Conservation (phyloP, 2,113 vertebrate species). For the Rhagologus leucostigma region DNA sequence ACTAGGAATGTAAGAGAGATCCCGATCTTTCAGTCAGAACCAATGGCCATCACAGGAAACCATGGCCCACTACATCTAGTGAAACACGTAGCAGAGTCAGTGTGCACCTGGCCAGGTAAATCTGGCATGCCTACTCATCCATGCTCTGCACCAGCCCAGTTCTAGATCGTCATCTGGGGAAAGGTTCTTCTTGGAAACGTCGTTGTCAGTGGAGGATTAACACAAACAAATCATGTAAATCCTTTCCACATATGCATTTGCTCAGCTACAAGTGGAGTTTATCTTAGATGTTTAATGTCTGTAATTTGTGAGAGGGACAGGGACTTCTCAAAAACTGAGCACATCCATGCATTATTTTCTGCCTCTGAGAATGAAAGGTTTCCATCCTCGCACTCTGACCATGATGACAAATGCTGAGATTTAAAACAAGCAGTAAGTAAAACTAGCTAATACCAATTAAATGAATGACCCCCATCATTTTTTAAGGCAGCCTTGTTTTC, state of each 20-base stretch:
- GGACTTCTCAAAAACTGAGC: not conserved
- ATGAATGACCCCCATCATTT: not conserved
- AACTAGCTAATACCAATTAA: not conserved
- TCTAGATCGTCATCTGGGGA: not conserved
- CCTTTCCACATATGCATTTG: not conserved
- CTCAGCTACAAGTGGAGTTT: not conserved
- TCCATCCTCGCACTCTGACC: not conserved
- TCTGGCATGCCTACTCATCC: not conserved
- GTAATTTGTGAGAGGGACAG: not conserved
- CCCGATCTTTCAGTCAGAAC: not conserved
- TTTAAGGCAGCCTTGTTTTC: not conserved
- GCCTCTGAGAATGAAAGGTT: not conserved
- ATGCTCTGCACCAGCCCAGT: not conserved
- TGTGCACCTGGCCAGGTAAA: rapidly evolving
- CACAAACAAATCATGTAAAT: not conserved
- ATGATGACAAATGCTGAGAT: not conserved
- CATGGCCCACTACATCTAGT: rapidly evolving
- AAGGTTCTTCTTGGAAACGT: not conserved
- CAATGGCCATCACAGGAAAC: not conserved
- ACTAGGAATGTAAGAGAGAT: not conserved
- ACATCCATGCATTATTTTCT: not conserved
- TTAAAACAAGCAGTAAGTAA: not conserved
- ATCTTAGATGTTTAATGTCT: not conserved
- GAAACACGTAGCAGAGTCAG: not conserved
- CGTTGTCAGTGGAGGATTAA: too few relatives aligned